Conservation (phyloP, 1,140 invertebrate species). For the Elymnias hypermnestra region DNA sequence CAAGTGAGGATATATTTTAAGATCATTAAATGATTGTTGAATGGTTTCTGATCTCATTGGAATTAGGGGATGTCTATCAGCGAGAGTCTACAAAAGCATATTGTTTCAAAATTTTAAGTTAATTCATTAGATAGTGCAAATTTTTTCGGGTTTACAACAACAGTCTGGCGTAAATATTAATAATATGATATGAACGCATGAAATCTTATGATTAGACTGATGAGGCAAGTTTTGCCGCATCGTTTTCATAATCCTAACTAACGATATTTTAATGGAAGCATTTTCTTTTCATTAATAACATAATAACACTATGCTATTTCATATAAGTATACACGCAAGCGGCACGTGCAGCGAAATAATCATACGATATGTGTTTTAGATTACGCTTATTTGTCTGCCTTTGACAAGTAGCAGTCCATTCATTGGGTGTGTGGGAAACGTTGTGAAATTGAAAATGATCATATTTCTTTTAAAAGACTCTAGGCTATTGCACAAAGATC, state of each 20-base stretch:
- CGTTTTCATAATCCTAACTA: constrained; percentile 8
- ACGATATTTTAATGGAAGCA: constrained; percentile 22
- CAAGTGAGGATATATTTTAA: too few species aligned
- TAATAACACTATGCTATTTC: constrained; percentile 16
- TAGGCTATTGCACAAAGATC: constrained; percentile 70
- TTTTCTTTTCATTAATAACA: constrained; percentile 21
- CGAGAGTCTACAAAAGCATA: too few species aligned
- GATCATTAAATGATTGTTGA: too few species aligned
- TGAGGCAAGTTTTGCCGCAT: background rate
- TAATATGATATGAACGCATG: too few species aligned
- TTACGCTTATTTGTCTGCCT: constrained; percentile 66
- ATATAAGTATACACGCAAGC: constrained; percentile 16
- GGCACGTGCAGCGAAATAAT: constrained; percentile 17
- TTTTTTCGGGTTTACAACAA: too few species aligned
- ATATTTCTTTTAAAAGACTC: constrained; percentile 74
- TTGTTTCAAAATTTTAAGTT: too few species aligned
- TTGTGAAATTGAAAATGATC: constrained; percentile 75
- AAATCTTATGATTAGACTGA: background rate
- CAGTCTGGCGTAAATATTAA: too few species aligned
- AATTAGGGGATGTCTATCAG: too few species aligned
- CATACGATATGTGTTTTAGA: constrained; percentile 45
- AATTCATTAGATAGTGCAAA: too few species aligned
- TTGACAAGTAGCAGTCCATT: constrained; percentile 44
- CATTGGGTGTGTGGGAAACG: constrained; percentile 62
- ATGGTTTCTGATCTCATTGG: too few species aligned